Evolutionary conservation across 2,888 invertebrate species (phyloP).

Genomic region (Andrena haemorrhoa): DNA sequence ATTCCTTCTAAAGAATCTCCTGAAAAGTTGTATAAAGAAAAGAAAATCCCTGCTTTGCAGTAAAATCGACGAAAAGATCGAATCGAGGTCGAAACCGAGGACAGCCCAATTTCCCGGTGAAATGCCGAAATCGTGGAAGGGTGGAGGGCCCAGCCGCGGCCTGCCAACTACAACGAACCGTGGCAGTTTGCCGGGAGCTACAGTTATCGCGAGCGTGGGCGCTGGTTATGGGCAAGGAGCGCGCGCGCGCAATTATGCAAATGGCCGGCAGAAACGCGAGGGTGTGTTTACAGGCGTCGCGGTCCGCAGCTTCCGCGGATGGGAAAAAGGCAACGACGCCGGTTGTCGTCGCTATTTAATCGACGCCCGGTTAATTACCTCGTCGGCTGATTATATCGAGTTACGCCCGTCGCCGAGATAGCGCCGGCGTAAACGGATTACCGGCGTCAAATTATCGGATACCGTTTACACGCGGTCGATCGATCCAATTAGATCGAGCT

Average conservation of each 20-base stretch:
- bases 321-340: conserved; percentile 3
- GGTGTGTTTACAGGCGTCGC: conserved; percentile 46
- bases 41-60: too few species aligned
- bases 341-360: conserved; percentile 37
- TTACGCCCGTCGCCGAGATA: conserved; percentile 12
- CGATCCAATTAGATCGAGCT: conserved; percentile 24
- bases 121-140: too few species aligned
- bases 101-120: too few species aligned
- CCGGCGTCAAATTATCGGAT: conserved; percentile 27
- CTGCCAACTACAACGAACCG: not conserved
- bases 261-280: conserved; percentile 55
- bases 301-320: not conserved
- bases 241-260: conserved; percentile 68
- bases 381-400: conserved; percentile 16
- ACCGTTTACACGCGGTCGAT: conserved; percentile 8
- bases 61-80: too few species aligned
- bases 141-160: too few species aligned
- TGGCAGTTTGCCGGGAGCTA: conserved; percentile 41
- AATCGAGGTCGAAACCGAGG: too few species aligned
- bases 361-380: conserved; percentile 32
- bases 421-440: conserved; percentile 18
- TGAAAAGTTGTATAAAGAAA: too few species aligned
- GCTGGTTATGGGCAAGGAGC: conserved; percentile 66
- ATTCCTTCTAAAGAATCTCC: too few species aligned
- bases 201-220: conserved; percentile 66